Base-by-base conservation (phyloP, 2,113 vertebrate species). In the Platysteira castanea region DNA sequence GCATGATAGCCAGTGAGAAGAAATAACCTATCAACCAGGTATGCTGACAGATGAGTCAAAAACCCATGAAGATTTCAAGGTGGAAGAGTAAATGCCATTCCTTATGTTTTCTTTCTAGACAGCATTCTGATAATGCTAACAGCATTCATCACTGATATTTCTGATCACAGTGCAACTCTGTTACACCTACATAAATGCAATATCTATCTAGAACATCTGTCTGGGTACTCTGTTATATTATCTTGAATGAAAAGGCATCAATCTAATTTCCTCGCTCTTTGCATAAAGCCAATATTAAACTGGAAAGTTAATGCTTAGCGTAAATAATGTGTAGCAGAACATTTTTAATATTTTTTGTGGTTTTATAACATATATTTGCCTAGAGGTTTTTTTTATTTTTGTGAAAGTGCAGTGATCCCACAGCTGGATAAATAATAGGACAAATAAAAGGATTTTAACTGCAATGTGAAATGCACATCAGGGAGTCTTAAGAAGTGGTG, bases 401-500 rank as follows among this genome's bases (percentile, higher is more conserved):
- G 59, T 80, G 57, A 61, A 88, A 91, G 70, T 24, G 6, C 26
- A 65, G 16, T 53, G 71, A 73, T 93, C 35, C 60, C 59, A 67
- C 57, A 77, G 70, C 53, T 87, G 61, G 59, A 70, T 78, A 77
- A 78, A 93, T 89, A 93, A 87, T 56, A 78, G 74, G 47, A 84
- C 31, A 78, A 82, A 93, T 70, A 39, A 93, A 96, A 96, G 74
- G 35, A 87, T 88, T 88, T 91, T 84, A 74, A 90, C 82, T 83
- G 82, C 93, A 95, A 95, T 84, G 53, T 96, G 70, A 91, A 96
- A 95, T 64, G 69, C 83, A 75, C 92, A 84, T 96, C 53, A 94
- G 87, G 81, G 80, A 64, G 10, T 49, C 90, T 52, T 80, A 68
- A 90, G 67, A 95, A 88, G 42, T 80, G 30, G 22, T 82, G 27